A percentile compares a stretch with the other conserved stretches of the same genome.
These are phyloP conservation scores for Eledona agricola DNA, from an alignment of 2,888 invertebrate genomes.

Conservation along the genomic window DNA sequence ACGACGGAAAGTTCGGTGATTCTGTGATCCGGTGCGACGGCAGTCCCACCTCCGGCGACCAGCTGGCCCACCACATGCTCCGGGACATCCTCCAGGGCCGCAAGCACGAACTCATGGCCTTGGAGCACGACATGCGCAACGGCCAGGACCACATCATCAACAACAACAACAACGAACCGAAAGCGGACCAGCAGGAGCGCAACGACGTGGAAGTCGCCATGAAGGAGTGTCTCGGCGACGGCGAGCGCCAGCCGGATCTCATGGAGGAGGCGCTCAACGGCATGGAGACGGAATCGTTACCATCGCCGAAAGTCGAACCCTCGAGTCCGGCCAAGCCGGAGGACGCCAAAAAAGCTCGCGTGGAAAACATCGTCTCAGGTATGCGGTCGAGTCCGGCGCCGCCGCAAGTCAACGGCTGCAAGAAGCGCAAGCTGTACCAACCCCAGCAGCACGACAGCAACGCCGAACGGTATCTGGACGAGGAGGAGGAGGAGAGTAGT, in stretches of 20 bases:
- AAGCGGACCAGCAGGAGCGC: constrained; percentile 59
- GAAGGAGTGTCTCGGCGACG: constrained; percentile 70
- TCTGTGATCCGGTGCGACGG: constrained; percentile 66
- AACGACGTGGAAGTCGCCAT: constrained; percentile 52
- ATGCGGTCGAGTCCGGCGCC: constrained; percentile 90
- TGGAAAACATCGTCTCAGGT: constrained; percentile 93
- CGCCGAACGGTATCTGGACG: constrained; percentile 73
- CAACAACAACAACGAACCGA: constrained; percentile 66
- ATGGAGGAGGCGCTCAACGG: constrained; percentile 71
- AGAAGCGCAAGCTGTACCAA: constrained; percentile 94
- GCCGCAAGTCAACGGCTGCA: constrained; percentile 88
- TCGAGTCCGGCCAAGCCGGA: constrained; percentile 68
- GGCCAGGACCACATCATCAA: constrained; percentile 61
- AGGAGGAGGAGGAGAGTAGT: constrained; percentile 76
- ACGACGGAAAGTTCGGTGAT: constrained; percentile 60
- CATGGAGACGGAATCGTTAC: constrained; percentile 70
- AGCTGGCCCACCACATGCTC: constrained; percentile 82
- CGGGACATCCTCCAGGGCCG: constrained; percentile 90
- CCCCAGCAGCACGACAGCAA: constrained; percentile 90
- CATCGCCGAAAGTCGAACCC: constrained; percentile 66
- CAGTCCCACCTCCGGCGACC: constrained; percentile 66
- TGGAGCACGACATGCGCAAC: constrained; percentile 74
- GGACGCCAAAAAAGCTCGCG: constrained; percentile 90
- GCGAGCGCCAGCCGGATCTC: constrained; percentile 64
- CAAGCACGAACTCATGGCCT: constrained; percentile 80